Conservation (phyloP, 2,113 vertebrate genomes). For the Antechinus stuartii region DNA sequence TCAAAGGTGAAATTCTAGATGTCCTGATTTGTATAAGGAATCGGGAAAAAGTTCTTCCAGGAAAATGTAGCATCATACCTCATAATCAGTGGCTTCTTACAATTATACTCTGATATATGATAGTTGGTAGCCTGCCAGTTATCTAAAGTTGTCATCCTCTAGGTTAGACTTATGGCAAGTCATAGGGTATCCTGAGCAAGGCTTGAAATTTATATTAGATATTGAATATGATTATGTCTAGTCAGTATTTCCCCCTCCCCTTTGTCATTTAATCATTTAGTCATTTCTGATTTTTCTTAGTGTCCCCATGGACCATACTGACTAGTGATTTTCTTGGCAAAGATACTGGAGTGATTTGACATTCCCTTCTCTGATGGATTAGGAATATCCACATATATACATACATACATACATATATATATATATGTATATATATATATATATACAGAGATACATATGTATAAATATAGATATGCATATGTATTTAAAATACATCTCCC, state of each 20-base stretch:
- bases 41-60: background rate
- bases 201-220: background rate
- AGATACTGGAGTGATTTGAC: background rate
- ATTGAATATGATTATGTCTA: background rate
- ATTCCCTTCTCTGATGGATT: background rate
- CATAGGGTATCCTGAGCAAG: background rate
- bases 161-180: background rate
- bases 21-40: background rate
- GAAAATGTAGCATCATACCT: background rate
- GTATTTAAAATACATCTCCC: background rate
- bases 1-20: background rate
- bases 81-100: background rate
- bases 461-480: background rate
- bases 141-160: background rate
- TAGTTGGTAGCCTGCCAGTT: background rate
- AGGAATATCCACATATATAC: background rate
- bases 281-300: background rate
- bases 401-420: background rate
- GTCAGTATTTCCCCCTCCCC: background rate
- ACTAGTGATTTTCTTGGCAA: background rate
- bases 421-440: background rate
- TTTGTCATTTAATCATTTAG: background rate
- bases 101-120: background rate
- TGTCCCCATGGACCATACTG: too few relatives aligned
- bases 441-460: background rate